Percentiles rank a stretch among this genome's conserved stretches.
Evolutionary conservation across 2,113 vertebrate species (phyloP).

Genomic region (Melanocharis versteri): DNA sequence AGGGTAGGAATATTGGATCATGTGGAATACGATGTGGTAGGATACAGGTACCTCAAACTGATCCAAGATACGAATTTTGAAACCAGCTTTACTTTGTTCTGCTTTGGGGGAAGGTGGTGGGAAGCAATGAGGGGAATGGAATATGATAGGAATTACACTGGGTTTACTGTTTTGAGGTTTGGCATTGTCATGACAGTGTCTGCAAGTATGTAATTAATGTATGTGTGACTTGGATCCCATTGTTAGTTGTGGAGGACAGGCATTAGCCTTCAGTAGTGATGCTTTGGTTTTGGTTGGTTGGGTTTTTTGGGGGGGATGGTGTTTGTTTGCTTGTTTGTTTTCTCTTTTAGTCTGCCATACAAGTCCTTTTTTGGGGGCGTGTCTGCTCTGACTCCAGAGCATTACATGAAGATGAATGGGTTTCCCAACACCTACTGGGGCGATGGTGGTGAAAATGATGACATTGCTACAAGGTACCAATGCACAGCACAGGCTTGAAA

Average conservation of each 20-base stretch:
- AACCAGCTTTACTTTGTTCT: background rate
- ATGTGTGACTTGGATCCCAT: background rate
- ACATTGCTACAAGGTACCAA: constrained; percentile 71
- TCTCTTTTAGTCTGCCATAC: constrained; percentile 65
- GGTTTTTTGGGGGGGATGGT: background rate
- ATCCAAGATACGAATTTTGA: background rate
- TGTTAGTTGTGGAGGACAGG: background rate
- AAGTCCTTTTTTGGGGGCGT: constrained; percentile 73
- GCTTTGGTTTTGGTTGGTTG: background rate
- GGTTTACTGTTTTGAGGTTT: background rate
- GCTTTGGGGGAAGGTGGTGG: too few species aligned
- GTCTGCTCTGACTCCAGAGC: constrained; percentile 73
- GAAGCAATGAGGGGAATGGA: background rate
- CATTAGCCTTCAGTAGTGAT: background rate
- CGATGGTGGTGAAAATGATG: constrained; percentile 66
- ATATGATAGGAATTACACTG: background rate
- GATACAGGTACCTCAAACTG: background rate
- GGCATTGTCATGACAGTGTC: background rate
- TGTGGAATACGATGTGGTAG: background rate
- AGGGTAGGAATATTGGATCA: background rate
- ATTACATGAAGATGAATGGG: constrained; percentile 77
- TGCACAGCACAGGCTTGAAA: background rate
- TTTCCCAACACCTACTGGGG: constrained; percentile 77
- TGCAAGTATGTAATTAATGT: background rate
- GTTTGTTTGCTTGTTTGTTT: background rate